Base-by-base conservation (phyloP, 2,888 invertebrate genomes). In the Gymnocheta viridis region DNA sequence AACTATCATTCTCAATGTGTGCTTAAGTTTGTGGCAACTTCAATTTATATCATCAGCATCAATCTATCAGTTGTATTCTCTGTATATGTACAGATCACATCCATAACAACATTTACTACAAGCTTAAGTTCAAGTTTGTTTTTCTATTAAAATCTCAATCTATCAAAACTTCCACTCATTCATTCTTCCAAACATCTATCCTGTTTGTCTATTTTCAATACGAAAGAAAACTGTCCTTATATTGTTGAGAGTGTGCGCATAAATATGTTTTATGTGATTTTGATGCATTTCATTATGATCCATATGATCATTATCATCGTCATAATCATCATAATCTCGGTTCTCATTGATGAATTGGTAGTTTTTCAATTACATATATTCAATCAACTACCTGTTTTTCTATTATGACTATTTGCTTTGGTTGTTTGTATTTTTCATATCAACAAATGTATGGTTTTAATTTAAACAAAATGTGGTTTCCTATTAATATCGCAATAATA, bases 61-160 rank as follows among this genome's bases (percentile, higher is more conserved):
- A 69, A 84, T 77, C 81, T 51, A 73, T 62, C 77, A 73, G 58
- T 69, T 38, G 73, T 69, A 74, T 69, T 64, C 81, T 64, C 62
- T 60, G 56, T 32, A 67, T 80, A 51, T 60, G 54, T 81, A 22
- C 12, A 29, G 2, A 14, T 4, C 3, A 24, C 4, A 38, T 29
- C 10, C 29, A 64, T 22, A 14, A 32, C 19, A 22, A 49, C 9
- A 44, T 2, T 12, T 14, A 14, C 7, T 29, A 27, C 6, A 27
- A 14, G 9, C 10, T 32, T n/a, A 56, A 32, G 17, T 60, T 49
- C 47, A 62, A 29, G 35, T 58, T 66, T 38, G 17, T 3, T 44
- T 54, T 54, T 47, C 1, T 32, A 22, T 41, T 7, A 29, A 38
- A 24, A 35, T 12, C 51, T 38, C 49, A 5, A 60, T 41, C 24